Percentiles rank a stretch among this genome's conserved stretches.
Conservation (phyloP, 1,140 invertebrate genomes). For the Druon quercuslanigerum region DNA sequence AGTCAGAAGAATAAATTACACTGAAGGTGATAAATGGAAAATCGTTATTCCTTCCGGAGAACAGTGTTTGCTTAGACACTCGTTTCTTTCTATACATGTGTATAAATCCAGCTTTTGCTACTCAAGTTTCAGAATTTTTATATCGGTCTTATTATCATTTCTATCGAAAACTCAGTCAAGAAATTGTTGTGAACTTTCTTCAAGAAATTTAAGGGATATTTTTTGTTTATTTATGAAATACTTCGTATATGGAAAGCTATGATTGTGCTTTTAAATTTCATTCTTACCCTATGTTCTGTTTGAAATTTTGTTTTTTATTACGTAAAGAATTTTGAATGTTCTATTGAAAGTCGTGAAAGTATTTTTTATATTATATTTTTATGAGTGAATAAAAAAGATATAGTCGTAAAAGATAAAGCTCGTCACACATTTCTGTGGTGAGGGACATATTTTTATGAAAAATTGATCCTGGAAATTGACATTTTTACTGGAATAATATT, state of each 20-base stretch:
- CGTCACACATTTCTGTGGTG: background rate
- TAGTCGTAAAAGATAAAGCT: slow-evolving; percentile 1
- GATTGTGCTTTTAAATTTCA: too few species aligned
- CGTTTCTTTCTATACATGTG: background rate
- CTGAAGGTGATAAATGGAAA: slow-evolving; percentile 15
- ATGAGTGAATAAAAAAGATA: slow-evolving; percentile 4
- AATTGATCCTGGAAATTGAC: slow-evolving; percentile 8
- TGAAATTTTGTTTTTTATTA: too few species aligned
- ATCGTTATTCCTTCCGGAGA: slow-evolving; percentile 4
- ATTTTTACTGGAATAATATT: slow-evolving; percentile 7
- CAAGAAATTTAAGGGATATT: too few species aligned
- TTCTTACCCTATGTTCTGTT: too few species aligned
- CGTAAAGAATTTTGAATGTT: too few species aligned
- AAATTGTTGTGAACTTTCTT: too few species aligned
- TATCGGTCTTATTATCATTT: background rate
- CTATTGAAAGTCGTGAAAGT: background rate
- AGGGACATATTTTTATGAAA: slow-evolving; percentile 11
- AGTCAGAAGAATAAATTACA: slow-evolving; percentile 20
- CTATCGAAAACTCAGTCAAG: background rate
- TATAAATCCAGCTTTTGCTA: background rate
- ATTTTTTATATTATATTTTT: slow-evolving; percentile 26
- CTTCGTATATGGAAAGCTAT: too few species aligned
- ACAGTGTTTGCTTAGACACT: background rate
- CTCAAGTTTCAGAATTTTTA: background rate
- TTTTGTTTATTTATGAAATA: too few species aligned